Base-by-base conservation (phyloP, 2,888 invertebrate species). In the Himalopsyche tibetana region DNA sequence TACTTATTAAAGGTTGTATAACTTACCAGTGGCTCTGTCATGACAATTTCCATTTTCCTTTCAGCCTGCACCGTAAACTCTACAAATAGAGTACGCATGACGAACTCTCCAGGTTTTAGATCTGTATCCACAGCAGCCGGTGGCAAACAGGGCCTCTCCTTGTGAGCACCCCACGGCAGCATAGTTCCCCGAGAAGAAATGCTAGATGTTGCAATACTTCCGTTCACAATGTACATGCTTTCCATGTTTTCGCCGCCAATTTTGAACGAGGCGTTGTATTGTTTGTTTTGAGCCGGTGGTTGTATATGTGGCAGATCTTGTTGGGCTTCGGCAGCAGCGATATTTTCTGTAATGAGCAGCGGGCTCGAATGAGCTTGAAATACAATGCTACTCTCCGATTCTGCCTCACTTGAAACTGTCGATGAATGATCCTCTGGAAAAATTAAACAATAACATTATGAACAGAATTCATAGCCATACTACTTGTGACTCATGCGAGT, bases 1-100 rank as follows among this genome's bases (percentile, higher is more conserved):
- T n/a, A n/a, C n/a, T 19, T 74, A 74, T 74, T 15, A 51, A 51
- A 15, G 82, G 63, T 55, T 11, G 36, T 56, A 55, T 28, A 79
- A 89, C 91, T 91, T 92, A 97, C 97, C 92, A 96, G 93, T 87
- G 97, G 96, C 91, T 99, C 99, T 84, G 97, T 94, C 95, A 99
- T 97, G 1, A 99, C 98, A 85, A 96, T 95, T 90, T 99, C 98
- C 92, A 99, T 98, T 92, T 99, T 99, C 91, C 97, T 96, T 90
- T 99, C 99, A 0, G 98, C 98, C 90, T 98, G 96, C 2, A 96
- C 94, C 0, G 99, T 98, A 90, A 99, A 99, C 92, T 99, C 99
- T 0, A 98, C 96, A 91, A 99, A 99, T 2, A 99, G 94, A 80
- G 98, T 96, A 87, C 98, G 94, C 96, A 99, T 98, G 0, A 99